A percentile compares a stretch with the other conserved stretches of the same genome.
These are phyloP conservation scores for Esox masquinongy DNA, from an alignment of 2,797 vertebrate species.

Conservation along the genomic window DNA sequence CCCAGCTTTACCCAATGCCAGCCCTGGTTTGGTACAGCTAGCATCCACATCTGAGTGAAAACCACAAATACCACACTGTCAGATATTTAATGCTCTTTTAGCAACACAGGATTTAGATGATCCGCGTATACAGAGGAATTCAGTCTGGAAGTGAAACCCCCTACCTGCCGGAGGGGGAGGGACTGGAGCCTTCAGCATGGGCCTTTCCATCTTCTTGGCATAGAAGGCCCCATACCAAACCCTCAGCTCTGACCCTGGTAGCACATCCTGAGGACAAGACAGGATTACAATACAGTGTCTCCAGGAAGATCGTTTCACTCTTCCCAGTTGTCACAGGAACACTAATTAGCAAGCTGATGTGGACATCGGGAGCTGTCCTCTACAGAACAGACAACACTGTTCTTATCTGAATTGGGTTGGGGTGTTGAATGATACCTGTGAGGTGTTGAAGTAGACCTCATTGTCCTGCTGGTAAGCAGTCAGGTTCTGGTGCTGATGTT, in stretches of 20 bases:
- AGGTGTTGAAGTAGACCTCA: slow-evolving; percentile 95
- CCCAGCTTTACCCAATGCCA: slow-evolving; percentile 29
- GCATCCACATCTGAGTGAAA: slow-evolving; percentile 36
- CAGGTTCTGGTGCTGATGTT: slow-evolving; percentile 91
- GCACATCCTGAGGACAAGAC: slow-evolving; percentile 77
- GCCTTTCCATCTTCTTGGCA: slow-evolving; percentile 96
- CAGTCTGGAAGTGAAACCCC: background rate
- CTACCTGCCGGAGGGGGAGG: slow-evolving; percentile 62
- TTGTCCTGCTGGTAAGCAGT: slow-evolving; percentile 93
- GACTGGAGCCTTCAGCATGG: slow-evolving; percentile 81
- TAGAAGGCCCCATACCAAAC: slow-evolving; percentile 99
- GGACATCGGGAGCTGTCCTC: background rate
- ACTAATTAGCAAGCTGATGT: background rate
- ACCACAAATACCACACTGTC: background rate
- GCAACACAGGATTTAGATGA: background rate
- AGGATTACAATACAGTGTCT: background rate
- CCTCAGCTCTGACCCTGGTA: slow-evolving; percentile 88
- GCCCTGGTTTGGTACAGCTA: slow-evolving; percentile 37
- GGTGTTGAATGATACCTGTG: slow-evolving; percentile 69
- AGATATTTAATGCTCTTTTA: background rate
- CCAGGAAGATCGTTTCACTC: background rate
- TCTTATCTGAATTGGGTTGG: background rate
- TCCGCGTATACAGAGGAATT: background rate
- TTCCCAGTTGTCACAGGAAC: background rate
- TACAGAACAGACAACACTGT: background rate